These are phyloP conservation scores for Gadus chalcogrammus DNA, from an alignment of 2,113 vertebrate genomes.

Conservation along the genomic window DNA sequence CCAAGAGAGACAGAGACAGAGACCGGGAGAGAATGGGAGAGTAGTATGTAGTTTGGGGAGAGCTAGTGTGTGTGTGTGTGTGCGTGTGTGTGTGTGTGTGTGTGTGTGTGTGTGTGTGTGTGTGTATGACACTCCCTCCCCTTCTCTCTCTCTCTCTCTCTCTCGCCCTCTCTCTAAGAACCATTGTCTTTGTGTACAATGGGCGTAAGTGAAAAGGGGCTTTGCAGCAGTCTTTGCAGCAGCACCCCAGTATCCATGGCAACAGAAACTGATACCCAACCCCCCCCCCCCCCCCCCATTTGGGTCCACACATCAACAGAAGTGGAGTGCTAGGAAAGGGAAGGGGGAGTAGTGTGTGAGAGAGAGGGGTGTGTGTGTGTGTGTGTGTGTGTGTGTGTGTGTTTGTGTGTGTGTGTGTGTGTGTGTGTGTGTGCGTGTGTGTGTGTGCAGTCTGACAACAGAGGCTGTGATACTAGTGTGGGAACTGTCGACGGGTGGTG, in stretches of 20 bases:
- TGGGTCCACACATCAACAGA: slow-evolving; percentile 34
- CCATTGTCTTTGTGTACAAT: slow-evolving; percentile 81
- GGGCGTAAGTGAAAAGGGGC: slow-evolving; percentile 63
- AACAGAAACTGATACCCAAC: slow-evolving; percentile 67
- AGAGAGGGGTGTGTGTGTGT: neutral
- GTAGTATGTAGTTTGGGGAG: slow-evolving; percentile 41
- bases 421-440: too few relatives aligned
- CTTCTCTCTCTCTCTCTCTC: too few relatives aligned
- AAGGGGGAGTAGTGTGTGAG: slow-evolving; percentile 11
- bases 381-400: too few relatives aligned
- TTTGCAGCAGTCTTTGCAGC: slow-evolving; percentile 70
- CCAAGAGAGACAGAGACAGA: too few relatives aligned
- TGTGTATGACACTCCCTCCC: neutral
- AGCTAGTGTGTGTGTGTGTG: slow-evolving; percentile 21
- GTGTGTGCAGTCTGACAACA: neutral
- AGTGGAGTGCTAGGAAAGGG: slow-evolving; percentile 8
- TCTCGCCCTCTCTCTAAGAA: slow-evolving; percentile 52
- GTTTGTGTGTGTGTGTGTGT: too few relatives aligned
- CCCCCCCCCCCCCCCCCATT: slow-evolving; percentile 31
- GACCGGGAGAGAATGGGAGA: slow-evolving; percentile 25
- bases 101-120: slow-evolving; percentile 28
- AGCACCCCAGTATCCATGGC: slow-evolving; percentile 75
- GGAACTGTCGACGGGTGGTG: neutral
- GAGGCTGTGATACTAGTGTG: slow-evolving; percentile 39
- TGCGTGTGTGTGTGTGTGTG: slow-evolving; percentile 22